Evolutionary conservation across 37 sponge, comb jelly and placozoan genomes (phyloP).

Genomic region (Amphimedon queenslandica): DNA sequence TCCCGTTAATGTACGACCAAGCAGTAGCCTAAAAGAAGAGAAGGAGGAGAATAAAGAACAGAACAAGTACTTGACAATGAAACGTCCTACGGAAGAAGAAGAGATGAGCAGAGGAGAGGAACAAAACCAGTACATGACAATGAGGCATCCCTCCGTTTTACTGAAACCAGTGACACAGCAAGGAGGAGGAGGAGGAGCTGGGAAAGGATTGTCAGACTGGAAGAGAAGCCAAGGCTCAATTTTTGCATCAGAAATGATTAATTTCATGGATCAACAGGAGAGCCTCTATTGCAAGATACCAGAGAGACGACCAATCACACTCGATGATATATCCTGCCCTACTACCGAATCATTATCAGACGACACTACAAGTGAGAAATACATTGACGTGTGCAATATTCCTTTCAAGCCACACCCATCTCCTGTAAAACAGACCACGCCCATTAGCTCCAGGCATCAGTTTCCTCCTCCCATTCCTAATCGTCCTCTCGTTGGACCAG

Average conservation of each 20-base stretch:
- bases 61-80: too few species aligned
- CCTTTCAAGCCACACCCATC: neutral
- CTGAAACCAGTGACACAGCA: neutral
- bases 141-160: neutral
- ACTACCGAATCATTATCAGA: neutral
- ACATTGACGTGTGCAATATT: neutral
- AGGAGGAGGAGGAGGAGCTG: too few species aligned
- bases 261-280: neutral
- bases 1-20: neutral
- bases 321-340: too few species aligned
- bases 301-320: neutral
- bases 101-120: too few species aligned
- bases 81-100: too few species aligned
- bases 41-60: too few species aligned
- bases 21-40: too few species aligned
- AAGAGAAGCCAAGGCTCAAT: neutral
- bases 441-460: too few species aligned
- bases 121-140: neutral
- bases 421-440: neutral
- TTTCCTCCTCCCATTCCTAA: neutral
- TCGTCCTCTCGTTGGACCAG: neutral
- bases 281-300: neutral
- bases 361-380: neutral
- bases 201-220: neutral
- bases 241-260: slow-evolving; percentile 4